Conservation (phyloP, 2,797 vertebrate genomes). For the Phalloptychus januarius region DNA sequence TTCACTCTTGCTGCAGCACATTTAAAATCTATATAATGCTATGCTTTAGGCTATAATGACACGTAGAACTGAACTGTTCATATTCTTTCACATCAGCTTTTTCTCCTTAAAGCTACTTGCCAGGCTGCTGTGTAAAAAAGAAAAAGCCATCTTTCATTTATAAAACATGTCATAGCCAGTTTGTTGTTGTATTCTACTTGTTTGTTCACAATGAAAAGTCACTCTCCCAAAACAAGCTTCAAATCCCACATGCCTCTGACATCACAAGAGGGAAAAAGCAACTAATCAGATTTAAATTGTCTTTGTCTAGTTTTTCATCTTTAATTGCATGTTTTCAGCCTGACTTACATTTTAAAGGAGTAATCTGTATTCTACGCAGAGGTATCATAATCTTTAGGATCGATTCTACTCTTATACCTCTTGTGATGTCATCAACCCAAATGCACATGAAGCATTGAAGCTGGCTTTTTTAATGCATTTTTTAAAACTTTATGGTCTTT, state of each 20-base stretch:
- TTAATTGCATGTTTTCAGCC: not conserved
- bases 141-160: not conserved
- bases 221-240: not conserved
- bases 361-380: not conserved
- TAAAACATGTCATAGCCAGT: not conserved
- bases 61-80: conserved; percentile 11
- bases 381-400: not conserved
- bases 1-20: conserved; percentile 28
- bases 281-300: not conserved
- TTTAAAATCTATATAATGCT: conserved; percentile 55
- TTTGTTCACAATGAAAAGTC: not conserved
- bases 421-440: not conserved
- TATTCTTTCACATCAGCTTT: not conserved
- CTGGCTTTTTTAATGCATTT: not conserved
- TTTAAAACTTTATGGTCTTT: not conserved
- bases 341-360: not conserved
- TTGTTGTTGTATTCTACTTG: not conserved
- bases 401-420: not conserved
- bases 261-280: not conserved
- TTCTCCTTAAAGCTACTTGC: not conserved
- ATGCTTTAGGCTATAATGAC: conserved; percentile 24
- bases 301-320: not conserved
- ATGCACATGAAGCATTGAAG: not conserved
- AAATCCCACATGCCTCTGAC: not conserved
- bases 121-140: not conserved